phyloP scores from a whole-genome alignment of 2,113 vertebrate genomes.

The Pardalotus punctatus region DNA sequence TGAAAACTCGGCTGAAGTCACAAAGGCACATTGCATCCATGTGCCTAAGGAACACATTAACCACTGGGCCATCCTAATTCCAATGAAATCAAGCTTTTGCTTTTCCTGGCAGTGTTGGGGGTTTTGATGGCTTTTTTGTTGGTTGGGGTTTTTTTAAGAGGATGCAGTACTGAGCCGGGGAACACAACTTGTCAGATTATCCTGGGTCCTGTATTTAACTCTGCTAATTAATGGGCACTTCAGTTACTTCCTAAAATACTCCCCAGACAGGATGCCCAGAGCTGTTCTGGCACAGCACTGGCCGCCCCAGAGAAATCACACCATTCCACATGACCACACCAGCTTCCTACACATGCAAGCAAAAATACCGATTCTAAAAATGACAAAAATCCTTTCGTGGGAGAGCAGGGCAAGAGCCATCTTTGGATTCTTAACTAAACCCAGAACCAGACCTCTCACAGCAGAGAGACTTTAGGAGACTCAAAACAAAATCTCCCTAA shows the following conservation, averaged over 20 bases:
- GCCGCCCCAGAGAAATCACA: neutral
- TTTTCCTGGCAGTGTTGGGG: neutral
- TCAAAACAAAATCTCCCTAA: neutral
- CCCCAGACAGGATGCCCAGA: neutral
- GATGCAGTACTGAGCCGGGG: neutral
- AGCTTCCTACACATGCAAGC: neutral
- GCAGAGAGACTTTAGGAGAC: neutral
- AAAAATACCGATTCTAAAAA: neutral
- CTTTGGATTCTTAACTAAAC: neutral
- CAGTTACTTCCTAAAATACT: neutral
- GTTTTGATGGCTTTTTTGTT: neutral
- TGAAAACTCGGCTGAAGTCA: neutral
- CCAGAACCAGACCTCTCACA: neutral
- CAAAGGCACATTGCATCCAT: rapidly evolving
- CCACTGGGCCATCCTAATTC: neutral
- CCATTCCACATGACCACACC: neutral
- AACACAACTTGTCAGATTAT: neutral
- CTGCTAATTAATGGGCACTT: neutral
- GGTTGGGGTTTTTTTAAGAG: neutral
- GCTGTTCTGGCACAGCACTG: neutral
- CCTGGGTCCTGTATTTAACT: neutral
- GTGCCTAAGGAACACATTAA: neutral
- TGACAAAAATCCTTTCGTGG: neutral
- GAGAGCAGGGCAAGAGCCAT: neutral
- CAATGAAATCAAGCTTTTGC: neutral